Conservation (phyloP, 2,113 vertebrate species). For the Neotoma lepida region DNA sequence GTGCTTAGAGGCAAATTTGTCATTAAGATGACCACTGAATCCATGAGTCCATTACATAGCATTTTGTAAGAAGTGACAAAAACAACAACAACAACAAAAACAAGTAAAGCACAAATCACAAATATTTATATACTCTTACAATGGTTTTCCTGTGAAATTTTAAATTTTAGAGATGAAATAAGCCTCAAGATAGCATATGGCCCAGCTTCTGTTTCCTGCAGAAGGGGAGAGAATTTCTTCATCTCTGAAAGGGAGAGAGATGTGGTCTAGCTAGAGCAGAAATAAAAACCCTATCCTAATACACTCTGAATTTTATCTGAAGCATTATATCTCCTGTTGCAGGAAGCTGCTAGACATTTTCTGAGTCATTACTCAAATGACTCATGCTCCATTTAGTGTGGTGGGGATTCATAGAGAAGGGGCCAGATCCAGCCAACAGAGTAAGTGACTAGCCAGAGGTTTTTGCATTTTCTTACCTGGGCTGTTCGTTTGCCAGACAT, state of each 20-base stretch:
- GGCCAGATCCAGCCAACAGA: conserved; percentile 39
- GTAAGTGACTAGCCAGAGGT: conserved; percentile 49
- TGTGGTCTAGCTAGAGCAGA: neutral
- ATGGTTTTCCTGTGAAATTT: conserved; percentile 26
- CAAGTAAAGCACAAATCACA: neutral
- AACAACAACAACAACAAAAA: no score
- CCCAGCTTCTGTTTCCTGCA: neutral
- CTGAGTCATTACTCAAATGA: conserved; percentile 77
- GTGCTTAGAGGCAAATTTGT: neutral
- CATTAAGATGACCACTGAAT: neutral
- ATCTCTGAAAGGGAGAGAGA: neutral
- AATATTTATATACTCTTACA: neutral
- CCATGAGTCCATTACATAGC: neutral
- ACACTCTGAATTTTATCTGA: conserved; percentile 62
- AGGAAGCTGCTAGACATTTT: conserved; percentile 62
- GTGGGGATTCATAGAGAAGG: conserved; percentile 6
- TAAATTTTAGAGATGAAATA: neutral
- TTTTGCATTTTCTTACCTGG: conserved; percentile 61
- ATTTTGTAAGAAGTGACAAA: conserved; percentile 21
- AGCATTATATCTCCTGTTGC: neutral
- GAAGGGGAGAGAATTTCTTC: neutral
- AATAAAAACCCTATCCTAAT: conserved; percentile 17
- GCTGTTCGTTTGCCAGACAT: conserved; percentile 49
- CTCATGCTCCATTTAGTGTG: conserved; percentile 72
- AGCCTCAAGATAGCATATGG: neutral